Evolutionary conservation across 2,888 invertebrate species (phyloP), one percentile per base, ranked within the genome.

Genomic region (Baronia brevicornis): DNA sequence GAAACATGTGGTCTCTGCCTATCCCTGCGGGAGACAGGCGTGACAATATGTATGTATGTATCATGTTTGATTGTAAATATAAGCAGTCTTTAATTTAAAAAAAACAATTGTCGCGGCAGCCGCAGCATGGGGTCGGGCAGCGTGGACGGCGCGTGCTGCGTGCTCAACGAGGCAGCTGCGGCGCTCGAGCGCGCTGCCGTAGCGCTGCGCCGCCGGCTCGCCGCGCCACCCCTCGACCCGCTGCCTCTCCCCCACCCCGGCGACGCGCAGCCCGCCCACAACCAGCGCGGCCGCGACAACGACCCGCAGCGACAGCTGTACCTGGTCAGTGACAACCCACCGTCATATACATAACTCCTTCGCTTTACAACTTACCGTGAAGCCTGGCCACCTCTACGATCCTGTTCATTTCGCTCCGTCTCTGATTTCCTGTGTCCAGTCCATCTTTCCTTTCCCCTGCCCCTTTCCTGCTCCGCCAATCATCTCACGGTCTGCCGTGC

Each of bases 131-230:
- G 93, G 3, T 94, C 94, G 46, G 93, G 94, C 59, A 97, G 95
- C 61, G 88, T 98, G 36, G 98, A 98, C 74, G 98, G 97, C 29
- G 92, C 95, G 24, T 99, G 99, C 84, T 97, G 96, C 2, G 94
- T 97, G 50, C 90, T 99, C 13, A 99, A 99, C 82, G 96, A 96
- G 70, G 95, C 94, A 3, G 91, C 93, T 50, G 88, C 93, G 1
- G 89, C 93, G 41, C 82, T 99, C 38, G 98, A 98, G 82, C 91
- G 92, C 19, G 92, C 92, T 53, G 94, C 92, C 64, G 88, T 91
- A 17, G 88, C 88, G 23, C 79, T 97, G 24, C 88, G 90, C 40
- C 85, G 87, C 17, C 80, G 98, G 23, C 89, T 92, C 46, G 43
- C 69, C 24, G 62, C 77, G 39, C 75, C 78, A 49, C 60, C 61